These are phyloP conservation scores for Acleris emargana DNA, from an alignment of 2,888 invertebrate species.

Conservation along the genomic window DNA sequence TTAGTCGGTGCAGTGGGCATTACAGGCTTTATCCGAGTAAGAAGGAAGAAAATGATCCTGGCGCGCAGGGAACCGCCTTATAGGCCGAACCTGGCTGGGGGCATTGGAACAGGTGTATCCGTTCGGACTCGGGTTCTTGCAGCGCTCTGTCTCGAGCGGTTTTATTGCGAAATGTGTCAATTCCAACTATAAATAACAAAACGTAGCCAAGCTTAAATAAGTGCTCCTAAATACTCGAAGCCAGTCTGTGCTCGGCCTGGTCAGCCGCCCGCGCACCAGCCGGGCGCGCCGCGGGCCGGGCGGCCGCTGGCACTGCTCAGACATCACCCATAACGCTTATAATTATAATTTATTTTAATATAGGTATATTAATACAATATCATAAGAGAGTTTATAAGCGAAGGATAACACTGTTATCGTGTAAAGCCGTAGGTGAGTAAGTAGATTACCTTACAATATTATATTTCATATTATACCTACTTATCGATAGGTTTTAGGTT, in stretches of 20 bases:
- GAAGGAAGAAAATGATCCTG: not conserved
- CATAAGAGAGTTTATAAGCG: conserved; percentile 67
- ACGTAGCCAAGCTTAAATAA: not conserved
- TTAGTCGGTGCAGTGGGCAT: conserved; percentile 25
- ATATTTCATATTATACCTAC: conserved; percentile 54
- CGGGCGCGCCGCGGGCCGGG: not conserved
- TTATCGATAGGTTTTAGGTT: conserved; percentile 52
- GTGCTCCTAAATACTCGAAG: not conserved
- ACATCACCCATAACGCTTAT: conserved; percentile 25
- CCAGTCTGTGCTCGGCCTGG: not conserved
- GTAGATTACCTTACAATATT: conserved; percentile 54
- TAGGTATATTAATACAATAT: conserved; percentile 58
- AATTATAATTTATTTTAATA: conserved; percentile 44
- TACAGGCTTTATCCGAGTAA: not conserved
- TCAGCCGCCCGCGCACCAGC: not conserved
- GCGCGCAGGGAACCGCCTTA: not conserved
- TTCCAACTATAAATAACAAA: not conserved
- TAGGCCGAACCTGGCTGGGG: not conserved
- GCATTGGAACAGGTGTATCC: too few species aligned
- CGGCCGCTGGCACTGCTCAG: conserved; percentile 10
- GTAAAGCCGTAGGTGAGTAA: conserved; percentile 61
- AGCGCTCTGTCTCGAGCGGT: too few species aligned
- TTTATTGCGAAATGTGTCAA: too few species aligned
- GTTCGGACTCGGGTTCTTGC: too few species aligned
- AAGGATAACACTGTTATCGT: conserved; percentile 53